Conservation (phyloP, 2,113 vertebrate species). For the Clarias batrachus region DNA sequence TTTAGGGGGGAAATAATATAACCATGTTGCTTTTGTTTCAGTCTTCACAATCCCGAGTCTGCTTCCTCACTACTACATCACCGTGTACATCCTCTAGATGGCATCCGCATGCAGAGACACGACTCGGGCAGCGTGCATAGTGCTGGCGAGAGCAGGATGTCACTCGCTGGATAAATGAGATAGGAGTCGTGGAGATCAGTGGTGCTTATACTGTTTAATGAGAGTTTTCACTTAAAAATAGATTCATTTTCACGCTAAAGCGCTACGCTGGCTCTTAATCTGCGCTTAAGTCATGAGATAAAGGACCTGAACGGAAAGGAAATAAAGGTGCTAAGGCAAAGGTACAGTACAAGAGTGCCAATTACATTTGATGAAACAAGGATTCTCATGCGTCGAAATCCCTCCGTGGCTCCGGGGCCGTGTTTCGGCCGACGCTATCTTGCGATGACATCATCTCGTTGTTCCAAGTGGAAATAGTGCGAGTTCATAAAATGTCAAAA, state of each 20-base stretch:
- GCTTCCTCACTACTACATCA: background rate
- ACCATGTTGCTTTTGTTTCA: background rate
- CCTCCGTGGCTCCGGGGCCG: background rate
- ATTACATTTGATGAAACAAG: background rate
- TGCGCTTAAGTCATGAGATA: background rate
- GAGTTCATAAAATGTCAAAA: background rate
- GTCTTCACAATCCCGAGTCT: background rate
- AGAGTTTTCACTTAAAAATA: background rate
- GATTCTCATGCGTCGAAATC: background rate
- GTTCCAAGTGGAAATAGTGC: background rate
- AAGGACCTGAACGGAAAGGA: background rate
- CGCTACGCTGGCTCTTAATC: too few species aligned
- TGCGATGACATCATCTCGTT: background rate
- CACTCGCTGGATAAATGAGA: background rate
- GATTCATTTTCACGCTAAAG: background rate
- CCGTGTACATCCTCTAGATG: conserved; percentile 2
- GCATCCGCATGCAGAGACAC: background rate
- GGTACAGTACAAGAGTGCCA: too few species aligned
- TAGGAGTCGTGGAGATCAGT: background rate
- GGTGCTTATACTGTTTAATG: background rate
- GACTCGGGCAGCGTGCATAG: background rate
- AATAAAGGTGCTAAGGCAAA: too few species aligned
- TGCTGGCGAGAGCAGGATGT: background rate
- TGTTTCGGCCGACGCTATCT: background rate
- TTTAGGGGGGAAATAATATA: background rate